These are phyloP conservation scores for Thermophis baileyi DNA, from an alignment of 2,113 vertebrate genomes.

Conservation along the genomic window DNA sequence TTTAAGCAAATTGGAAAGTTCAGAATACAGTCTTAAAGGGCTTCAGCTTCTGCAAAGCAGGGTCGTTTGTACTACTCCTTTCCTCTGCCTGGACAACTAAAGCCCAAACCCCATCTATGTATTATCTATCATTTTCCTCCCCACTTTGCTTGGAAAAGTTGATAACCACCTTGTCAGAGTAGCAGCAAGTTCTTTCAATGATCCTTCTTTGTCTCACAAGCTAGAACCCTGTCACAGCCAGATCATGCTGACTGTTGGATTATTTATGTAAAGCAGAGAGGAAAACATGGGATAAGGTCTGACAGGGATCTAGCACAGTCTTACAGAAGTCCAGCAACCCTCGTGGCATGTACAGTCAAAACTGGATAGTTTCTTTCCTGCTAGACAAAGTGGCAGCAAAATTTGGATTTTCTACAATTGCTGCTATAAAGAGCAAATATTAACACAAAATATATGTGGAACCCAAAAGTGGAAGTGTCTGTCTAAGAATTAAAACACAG, in stretches of 20 bases:
- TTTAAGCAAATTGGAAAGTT: background rate
- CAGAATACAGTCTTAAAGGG: background rate
- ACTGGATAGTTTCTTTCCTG: background rate
- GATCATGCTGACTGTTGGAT: background rate
- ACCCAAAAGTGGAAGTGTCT: background rate
- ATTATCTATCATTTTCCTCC: background rate
- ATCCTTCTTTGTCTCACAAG: background rate
- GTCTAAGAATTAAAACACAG: background rate
- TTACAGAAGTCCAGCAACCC: background rate
- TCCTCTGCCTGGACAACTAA: background rate
- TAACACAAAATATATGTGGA: background rate
- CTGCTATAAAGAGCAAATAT: background rate
- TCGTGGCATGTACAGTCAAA: background rate
- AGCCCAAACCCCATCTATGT: background rate
- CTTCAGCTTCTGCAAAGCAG: background rate
- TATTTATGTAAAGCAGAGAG: background rate
- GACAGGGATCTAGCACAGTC: background rate
- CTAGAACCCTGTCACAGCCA: background rate
- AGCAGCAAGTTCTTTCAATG: background rate
- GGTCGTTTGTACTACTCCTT: background rate
- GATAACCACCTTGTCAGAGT: background rate
- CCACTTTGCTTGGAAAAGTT: background rate
- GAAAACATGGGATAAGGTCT: background rate
- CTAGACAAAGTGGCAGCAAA: background rate
- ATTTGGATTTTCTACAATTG: background rate